phyloP scores from a whole-genome alignment of 2,113 vertebrate genomes.

The Myrmecophaga tridactyla region DNA sequence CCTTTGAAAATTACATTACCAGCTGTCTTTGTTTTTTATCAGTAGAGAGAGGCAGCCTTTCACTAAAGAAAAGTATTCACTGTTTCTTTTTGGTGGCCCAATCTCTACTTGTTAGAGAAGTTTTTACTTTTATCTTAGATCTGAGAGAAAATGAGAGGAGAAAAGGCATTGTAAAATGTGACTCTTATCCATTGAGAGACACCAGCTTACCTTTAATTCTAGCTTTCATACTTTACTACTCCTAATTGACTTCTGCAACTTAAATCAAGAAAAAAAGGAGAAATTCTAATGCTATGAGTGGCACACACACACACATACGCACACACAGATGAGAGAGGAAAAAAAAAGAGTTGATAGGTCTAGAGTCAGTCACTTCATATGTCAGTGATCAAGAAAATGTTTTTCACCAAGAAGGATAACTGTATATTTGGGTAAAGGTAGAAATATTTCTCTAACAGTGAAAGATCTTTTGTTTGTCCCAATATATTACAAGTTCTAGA shows the following conservation, averaged over 20 bases:
- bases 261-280: slow-evolving; percentile 34
- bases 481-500: slow-evolving; percentile 28
- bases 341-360: background rate
- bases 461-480: slow-evolving; percentile 16
- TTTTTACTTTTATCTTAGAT: slow-evolving; percentile 60
- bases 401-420: background rate
- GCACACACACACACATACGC: background rate
- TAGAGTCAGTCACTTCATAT: background rate
- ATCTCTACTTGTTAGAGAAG: slow-evolving; percentile 62
- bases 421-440: slow-evolving; percentile 9
- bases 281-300: background rate
- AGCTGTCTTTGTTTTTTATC: slow-evolving; percentile 38
- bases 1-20: slow-evolving; percentile 38
- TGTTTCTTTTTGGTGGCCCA: slow-evolving; percentile 50
- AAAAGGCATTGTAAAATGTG: slow-evolving; percentile 48
- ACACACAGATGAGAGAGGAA: background rate
- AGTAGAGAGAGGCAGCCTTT: background rate
- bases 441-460: background rate
- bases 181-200: background rate
- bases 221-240: slow-evolving; percentile 20
- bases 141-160: slow-evolving; percentile 49
- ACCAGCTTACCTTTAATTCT: slow-evolving; percentile 46
- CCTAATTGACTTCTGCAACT: slow-evolving; percentile 29
- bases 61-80: slow-evolving; percentile 36
- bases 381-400: slow-evolving; percentile 33